Evolutionary conservation across 1,140 invertebrate species (phyloP).

Genomic region (Drosophila cardini): DNA sequence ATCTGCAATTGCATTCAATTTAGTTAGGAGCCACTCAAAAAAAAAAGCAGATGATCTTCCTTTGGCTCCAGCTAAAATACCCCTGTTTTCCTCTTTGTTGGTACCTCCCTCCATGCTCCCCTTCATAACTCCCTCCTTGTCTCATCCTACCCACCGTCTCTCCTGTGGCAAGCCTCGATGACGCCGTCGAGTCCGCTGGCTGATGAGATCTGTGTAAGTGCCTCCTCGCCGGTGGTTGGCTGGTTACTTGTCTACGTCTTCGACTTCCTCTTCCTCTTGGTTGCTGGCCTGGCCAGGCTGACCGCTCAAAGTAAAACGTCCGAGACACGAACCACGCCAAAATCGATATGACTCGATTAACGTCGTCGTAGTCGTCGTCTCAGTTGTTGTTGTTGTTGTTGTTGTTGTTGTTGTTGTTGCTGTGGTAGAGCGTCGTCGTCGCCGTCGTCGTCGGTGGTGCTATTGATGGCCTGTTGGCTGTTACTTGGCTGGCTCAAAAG

Average conservation of each 20-base stretch:
- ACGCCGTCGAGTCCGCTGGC: slow-evolving; percentile 29
- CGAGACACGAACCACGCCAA: slow-evolving; percentile 78
- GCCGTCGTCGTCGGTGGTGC: slow-evolving; percentile 48
- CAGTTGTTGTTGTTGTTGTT: neutral
- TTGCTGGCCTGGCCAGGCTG: slow-evolving; percentile 12
- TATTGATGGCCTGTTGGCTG: slow-evolving; percentile 52
- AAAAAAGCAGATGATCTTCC: slow-evolving; percentile 54
- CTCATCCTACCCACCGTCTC: neutral
- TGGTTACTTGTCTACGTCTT: neutral
- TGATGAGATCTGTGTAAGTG: slow-evolving; percentile 64
- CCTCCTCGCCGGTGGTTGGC: slow-evolving; percentile 47
- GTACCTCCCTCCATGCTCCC: neutral
- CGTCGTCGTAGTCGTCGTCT: slow-evolving; percentile 21
- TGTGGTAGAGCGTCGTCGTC: slow-evolving; percentile 25
- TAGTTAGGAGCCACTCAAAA: slow-evolving; percentile 61
- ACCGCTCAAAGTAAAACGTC: slow-evolving; percentile 70
- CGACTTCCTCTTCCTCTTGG: neutral
- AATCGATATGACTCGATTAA: slow-evolving; percentile 83
- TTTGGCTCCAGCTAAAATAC: slow-evolving; percentile 21
- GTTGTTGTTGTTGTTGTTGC: slow-evolving; percentile 48
- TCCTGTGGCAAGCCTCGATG: neutral
- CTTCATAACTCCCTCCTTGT: too few relatives aligned
- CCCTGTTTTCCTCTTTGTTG: neutral
- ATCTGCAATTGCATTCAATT: slow-evolving; percentile 79
- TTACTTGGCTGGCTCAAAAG: slow-evolving; percentile 32